Conservation (phyloP, 1,140 invertebrate genomes). For the Ooceraea biroi region DNA sequence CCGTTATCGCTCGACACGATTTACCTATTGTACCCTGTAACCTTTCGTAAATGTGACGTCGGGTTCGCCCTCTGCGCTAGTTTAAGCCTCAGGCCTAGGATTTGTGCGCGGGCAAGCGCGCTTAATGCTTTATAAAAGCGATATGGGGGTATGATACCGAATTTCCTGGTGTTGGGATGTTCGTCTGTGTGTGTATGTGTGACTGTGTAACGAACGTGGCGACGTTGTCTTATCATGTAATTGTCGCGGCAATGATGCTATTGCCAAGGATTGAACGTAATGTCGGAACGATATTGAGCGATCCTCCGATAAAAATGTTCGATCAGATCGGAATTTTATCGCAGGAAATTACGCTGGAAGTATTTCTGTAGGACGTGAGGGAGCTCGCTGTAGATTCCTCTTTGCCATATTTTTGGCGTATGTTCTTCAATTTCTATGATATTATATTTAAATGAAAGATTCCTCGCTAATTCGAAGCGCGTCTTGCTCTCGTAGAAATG, state of each 20-base stretch:
- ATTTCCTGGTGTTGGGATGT: too few species aligned
- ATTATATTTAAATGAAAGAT: neutral
- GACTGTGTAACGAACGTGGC: too few species aligned
- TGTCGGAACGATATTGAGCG: neutral
- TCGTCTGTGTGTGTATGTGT: too few species aligned
- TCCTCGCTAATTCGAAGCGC: too few species aligned
- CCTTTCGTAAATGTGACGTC: conserved; percentile 27
- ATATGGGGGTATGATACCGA: neutral
- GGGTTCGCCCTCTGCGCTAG: neutral
- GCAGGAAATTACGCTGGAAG: neutral
- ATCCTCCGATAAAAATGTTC: neutral
- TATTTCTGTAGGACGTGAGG: neutral
- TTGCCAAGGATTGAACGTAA: neutral
- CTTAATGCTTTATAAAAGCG: neutral
- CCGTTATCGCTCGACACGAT: conserved; percentile 38
- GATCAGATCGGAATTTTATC: neutral
- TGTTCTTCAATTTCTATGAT: neutral
- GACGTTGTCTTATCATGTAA: neutral
- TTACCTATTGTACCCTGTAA: conserved; percentile 37
- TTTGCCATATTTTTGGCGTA: too few species aligned
- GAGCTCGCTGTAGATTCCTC: too few species aligned
- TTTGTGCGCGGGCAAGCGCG: neutral
- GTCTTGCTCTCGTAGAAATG: too few species aligned
- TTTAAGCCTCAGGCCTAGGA: neutral
- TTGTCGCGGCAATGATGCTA: neutral